These are phyloP conservation scores for Haliclona indistincta DNA, from an alignment of 37 sponge, comb jelly and placozoan genomes.

Conservation along the genomic window DNA sequence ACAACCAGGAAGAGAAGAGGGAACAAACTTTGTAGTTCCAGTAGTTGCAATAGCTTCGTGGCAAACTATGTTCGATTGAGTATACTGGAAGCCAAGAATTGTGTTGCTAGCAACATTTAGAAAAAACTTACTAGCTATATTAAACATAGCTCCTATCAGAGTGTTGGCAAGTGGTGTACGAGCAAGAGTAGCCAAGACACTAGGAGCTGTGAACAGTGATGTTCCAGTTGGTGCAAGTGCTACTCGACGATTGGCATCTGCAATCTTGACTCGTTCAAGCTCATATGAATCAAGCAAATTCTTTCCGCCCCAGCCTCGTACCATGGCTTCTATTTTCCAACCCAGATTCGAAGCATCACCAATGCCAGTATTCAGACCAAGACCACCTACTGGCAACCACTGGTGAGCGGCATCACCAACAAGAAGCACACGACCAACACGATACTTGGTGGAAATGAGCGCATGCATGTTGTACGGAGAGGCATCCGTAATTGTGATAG, in stretches of 20 bases:
- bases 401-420: constrained; percentile 82
- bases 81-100: constrained; percentile 66
- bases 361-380: constrained; percentile 81
- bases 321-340: constrained; percentile 75
- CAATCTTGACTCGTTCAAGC: constrained; percentile 50
- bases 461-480: constrained; percentile 65
- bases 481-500: constrained; percentile 27
- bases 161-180: constrained; percentile 3
- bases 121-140: background rate
- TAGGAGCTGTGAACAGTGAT: background rate
- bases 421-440: constrained; percentile 62
- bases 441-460: constrained; percentile 55
- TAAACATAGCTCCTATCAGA: background rate
- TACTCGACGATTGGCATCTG: constrained; percentile 40
- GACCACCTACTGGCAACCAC: constrained; percentile 83
- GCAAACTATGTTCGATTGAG: constrained; percentile 59
- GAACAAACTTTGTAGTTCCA: constrained; percentile 16
- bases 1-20: constrained; percentile 67
- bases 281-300: constrained; percentile 61
- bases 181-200: background rate
- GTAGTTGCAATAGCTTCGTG: constrained; percentile 24
- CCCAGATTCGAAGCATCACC: constrained; percentile 65
- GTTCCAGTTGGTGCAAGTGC: constrained; percentile 2
- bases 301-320: constrained; percentile 73
- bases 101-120: constrained; percentile 9